These are phyloP conservation scores for Silurus meridionalis DNA, from an alignment of 2,113 vertebrate species.

Conservation along the genomic window DNA sequence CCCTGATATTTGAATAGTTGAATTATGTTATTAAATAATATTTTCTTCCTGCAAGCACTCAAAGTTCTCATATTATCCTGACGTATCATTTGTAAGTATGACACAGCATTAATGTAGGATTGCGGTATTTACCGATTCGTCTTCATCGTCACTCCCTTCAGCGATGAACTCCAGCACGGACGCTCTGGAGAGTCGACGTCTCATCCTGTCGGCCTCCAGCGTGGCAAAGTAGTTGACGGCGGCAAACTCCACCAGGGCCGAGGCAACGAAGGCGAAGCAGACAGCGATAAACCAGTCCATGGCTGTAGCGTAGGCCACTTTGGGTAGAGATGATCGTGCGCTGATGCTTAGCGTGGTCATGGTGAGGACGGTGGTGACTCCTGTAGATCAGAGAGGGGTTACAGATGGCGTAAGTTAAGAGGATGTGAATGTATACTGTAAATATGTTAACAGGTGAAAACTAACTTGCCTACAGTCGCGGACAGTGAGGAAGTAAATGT, in stretches of 20 bases:
- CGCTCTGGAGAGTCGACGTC: constrained; percentile 71
- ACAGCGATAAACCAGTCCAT: constrained; percentile 98
- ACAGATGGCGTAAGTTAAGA: background rate
- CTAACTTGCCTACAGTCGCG: background rate
- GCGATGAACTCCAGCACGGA: constrained; percentile 72
- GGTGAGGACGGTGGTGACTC: constrained; percentile 92
- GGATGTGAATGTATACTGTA: background rate
- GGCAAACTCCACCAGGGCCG: constrained; percentile 91
- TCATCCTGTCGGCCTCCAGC: constrained; percentile 75
- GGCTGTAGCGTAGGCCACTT: constrained; percentile 91
- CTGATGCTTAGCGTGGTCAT: constrained; percentile 97
- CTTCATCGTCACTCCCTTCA: constrained; percentile 59
- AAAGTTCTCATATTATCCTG: background rate
- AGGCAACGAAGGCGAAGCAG: constrained; percentile 93
- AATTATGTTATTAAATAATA: background rate
- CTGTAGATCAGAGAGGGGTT: constrained; percentile 63
- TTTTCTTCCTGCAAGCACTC: background rate
- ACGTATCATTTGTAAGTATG: background rate
- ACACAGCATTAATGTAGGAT: background rate
- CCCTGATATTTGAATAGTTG: background rate
- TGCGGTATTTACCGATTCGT: constrained; percentile 75
- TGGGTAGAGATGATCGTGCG: constrained; percentile 89
- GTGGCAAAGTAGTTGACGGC: constrained; percentile 95
- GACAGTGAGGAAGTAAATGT: no score
- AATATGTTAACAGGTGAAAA: background rate